Percentiles rank a stretch among this genome's conserved stretches.
These are phyloP conservation scores for Sebastes itinus DNA, from an alignment of 2,797 vertebrate species.

Conservation along the genomic window DNA sequence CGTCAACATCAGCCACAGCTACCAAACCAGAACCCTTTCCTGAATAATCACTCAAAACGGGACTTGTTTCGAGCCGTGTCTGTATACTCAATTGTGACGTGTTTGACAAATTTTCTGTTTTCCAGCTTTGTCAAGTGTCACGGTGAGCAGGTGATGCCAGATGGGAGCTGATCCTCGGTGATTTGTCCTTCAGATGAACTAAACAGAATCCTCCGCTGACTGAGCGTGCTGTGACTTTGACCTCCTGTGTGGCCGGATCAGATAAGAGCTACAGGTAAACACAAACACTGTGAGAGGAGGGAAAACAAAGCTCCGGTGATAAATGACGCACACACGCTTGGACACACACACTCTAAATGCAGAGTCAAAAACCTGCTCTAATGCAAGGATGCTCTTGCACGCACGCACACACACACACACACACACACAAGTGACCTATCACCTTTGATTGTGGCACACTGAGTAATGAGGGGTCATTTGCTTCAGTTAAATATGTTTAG, in stretches of 20 bases:
- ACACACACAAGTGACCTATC: constrained; percentile 35
- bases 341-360: neutral
- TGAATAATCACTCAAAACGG: constrained; percentile 43
- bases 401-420: constrained; percentile 9
- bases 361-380: constrained; percentile 21
- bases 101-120: constrained; percentile 31
- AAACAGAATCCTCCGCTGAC: constrained; percentile 14
- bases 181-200: constrained; percentile 40
- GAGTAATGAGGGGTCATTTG: constrained; percentile 77
- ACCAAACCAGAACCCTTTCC: constrained; percentile 50
- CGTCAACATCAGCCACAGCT: constrained; percentile 17
- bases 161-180: neutral
- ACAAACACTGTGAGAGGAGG: constrained; percentile 63
- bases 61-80: constrained; percentile 5
- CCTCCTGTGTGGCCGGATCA: constrained; percentile 59
- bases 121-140: constrained; percentile 43
- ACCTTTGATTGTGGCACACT: constrained; percentile 65
- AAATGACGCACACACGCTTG: constrained; percentile 39
- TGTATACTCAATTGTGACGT: constrained; percentile 9
- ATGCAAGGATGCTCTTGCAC: constrained; percentile 11
- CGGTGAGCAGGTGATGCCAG: neutral
- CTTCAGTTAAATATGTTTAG: constrained; percentile 70
- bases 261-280: constrained; percentile 73
- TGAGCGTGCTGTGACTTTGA: constrained; percentile 43
- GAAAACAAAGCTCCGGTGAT: constrained; percentile 64